A percentile compares a stretch with the other conserved stretches of the same genome.
Conservation (phyloP, 1,140 invertebrate species). For the Dreissena polymorpha region DNA sequence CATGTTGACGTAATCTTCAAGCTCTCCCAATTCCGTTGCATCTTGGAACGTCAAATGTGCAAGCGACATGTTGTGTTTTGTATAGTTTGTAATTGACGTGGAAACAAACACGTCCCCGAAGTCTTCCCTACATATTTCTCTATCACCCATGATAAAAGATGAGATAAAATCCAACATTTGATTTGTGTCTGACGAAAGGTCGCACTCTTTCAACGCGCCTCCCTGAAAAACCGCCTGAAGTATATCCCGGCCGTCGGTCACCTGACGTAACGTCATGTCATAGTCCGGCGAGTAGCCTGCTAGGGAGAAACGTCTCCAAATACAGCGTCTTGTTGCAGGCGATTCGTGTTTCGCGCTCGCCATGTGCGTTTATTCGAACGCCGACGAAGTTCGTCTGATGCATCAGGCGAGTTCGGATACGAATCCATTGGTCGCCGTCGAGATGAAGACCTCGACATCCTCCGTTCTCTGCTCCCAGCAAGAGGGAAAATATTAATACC, state of each 20-base stretch:
- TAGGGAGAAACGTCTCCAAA: constrained; percentile 48
- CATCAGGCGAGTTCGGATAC: constrained; percentile 23
- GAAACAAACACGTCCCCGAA: constrained; percentile 41
- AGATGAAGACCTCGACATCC: not conserved
- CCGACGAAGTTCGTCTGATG: constrained; percentile 49
- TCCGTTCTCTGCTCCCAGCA: not conserved
- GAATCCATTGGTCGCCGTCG: constrained; percentile 6
- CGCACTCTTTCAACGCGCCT: constrained; percentile 51
- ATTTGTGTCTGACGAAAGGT: constrained; percentile 30
- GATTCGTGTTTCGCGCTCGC: constrained; percentile 54
- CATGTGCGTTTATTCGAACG: constrained; percentile 36
- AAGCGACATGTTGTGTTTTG: constrained; percentile 12
- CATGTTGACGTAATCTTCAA: constrained; percentile 29
- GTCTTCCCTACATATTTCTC: not conserved
- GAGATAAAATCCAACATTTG: constrained; percentile 56
- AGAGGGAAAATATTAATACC: constrained; percentile 29
- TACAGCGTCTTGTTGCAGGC: constrained; percentile 23
- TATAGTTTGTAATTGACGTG: not conserved
- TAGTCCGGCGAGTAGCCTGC: constrained; percentile 3
- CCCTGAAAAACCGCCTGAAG: constrained; percentile 54
- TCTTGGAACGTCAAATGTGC: constrained; percentile 23
- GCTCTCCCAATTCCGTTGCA: constrained; percentile 10
- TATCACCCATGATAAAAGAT: constrained; percentile 12
- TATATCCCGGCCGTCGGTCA: constrained; percentile 50
- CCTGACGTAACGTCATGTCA: constrained; percentile 48